Percentiles rank a stretch among this genome's conserved stretches.
phyloP scores from a whole-genome alignment of 2,888 invertebrate genomes.

The Escarpia spicata region DNA sequence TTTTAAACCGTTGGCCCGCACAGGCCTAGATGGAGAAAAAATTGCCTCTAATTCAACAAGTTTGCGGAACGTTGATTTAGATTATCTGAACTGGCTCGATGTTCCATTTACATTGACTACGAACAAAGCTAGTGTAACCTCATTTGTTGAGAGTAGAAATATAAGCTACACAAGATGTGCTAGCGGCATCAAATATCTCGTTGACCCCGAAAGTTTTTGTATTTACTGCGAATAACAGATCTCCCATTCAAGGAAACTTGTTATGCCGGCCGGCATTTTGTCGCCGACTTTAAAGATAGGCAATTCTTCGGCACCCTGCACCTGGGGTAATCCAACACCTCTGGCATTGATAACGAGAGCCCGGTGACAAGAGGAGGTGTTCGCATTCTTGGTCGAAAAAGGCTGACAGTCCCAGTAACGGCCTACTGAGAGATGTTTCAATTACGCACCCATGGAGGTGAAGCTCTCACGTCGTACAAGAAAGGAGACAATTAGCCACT shows the following conservation, averaged over 20 bases:
- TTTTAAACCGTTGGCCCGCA: too few relatives aligned
- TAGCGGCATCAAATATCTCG: background rate
- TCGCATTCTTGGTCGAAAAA: constrained; percentile 8
- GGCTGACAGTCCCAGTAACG: background rate
- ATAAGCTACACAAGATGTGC: background rate
- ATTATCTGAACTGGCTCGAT: background rate
- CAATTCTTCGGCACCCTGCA: background rate
- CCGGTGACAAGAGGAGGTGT: background rate
- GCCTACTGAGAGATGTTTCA: background rate
- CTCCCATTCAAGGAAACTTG: background rate
- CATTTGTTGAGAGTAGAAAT: background rate
- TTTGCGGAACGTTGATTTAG: background rate
- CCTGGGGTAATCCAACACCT: background rate
- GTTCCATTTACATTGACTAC: background rate
- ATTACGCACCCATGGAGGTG: background rate
- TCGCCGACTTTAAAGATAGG: background rate
- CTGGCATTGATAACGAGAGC: background rate
- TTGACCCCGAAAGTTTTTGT: background rate
- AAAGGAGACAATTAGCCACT: background rate
- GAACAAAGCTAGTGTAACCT: background rate
- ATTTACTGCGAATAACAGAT: background rate
- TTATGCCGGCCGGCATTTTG: background rate
- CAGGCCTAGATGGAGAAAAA: too few relatives aligned
- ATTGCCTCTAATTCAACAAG: too few relatives aligned
- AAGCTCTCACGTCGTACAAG: background rate